These are phyloP conservation scores for Megalurothrips usitatus DNA, from an alignment of 2,888 invertebrate species.

Conservation along the genomic window DNA sequence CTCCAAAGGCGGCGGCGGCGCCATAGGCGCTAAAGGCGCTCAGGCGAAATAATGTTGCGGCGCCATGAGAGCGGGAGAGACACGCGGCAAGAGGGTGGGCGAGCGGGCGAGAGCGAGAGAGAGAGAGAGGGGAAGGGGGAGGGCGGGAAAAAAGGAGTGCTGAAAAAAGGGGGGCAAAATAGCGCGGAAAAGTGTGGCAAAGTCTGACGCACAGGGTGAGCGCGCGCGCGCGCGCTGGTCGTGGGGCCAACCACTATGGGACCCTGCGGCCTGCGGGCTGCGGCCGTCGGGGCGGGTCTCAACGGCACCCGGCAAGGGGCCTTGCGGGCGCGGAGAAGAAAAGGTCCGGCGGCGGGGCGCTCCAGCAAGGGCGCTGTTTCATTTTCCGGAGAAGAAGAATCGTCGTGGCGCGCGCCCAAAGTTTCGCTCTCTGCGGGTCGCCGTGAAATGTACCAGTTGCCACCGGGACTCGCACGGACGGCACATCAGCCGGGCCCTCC, in stretches of 20 bases:
- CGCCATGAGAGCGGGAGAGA: not conserved
- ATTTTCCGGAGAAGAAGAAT: no score
- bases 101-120: not conserved
- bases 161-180: not conserved
- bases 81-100: not conserved
- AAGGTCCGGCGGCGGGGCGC: not conserved
- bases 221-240: no score
- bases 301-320: not conserved
- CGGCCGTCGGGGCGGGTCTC: not conserved
- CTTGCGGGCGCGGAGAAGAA: not conserved
- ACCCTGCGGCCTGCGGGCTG: no score
- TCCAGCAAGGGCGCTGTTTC: no score
- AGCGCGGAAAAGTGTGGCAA: not conserved
- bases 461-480: no score
- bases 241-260: no score
- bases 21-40: not conserved
- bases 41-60: slow-evolving; percentile 7
- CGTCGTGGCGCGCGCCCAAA: no score
- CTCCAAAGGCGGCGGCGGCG: not conserved
- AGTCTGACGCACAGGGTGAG: no score
- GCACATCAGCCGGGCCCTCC: no score
- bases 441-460: no score
- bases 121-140: not conserved
- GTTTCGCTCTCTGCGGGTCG: no score
- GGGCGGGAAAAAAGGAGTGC: not conserved